These are phyloP conservation scores for Myiagra hebetior DNA, from an alignment of 2,113 vertebrate genomes.

Conservation along the genomic window DNA sequence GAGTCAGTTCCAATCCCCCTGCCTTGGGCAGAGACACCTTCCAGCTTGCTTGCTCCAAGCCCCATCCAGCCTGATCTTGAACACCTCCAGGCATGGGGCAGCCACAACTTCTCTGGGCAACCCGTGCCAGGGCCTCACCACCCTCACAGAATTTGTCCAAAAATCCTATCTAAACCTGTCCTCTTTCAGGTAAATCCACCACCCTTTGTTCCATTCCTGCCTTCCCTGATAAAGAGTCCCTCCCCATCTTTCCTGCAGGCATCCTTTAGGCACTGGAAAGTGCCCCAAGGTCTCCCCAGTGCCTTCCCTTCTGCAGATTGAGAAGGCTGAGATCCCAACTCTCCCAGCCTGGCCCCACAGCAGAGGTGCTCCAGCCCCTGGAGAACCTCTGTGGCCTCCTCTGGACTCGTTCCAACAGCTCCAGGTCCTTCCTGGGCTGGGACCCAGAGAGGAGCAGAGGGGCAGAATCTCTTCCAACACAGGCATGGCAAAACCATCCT, in stretches of 20 bases:
- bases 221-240: neutral
- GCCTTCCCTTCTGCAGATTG: neutral
- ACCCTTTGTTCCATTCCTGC: neutral
- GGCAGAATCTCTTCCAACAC: neutral
- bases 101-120: neutral
- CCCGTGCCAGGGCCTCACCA: neutral
- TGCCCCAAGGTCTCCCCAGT: neutral
- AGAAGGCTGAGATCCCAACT: neutral
- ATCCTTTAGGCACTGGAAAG: neutral
- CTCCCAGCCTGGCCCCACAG: neutral
- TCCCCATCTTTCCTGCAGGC: neutral
- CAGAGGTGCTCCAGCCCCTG: neutral
- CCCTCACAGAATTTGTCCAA: neutral
- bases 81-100: neutral
- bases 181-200: neutral
- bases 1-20: fast-evolving
- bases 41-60: neutral
- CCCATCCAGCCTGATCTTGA: neutral
- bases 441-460: neutral
- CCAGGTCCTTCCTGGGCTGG: neutral
- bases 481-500: neutral
- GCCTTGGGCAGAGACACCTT: neutral
- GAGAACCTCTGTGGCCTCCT: neutral
- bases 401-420: neutral
- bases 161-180: neutral